Evolutionary conservation across 2,888 invertebrate species (phyloP), one percentile per base, ranked within the genome.

Genomic region (Platycheirus albimanus): DNA sequence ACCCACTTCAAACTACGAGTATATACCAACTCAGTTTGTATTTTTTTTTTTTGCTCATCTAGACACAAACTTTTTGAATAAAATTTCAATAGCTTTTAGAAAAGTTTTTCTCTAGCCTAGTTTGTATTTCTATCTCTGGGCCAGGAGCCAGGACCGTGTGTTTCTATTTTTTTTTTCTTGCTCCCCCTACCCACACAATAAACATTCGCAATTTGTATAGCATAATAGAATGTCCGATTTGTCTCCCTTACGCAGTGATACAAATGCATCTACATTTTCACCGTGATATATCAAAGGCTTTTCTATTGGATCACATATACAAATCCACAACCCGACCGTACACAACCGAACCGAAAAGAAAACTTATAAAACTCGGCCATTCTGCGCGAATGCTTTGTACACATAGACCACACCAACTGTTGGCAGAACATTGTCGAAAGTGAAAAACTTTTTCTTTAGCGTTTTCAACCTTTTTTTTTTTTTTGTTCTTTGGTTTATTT

Each of bases 291-390:
- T 61, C 45, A 61, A 61, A 36, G 30, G 17, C 67, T 33, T 63
- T 38, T 6, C 17, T 15, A 41, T 64, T 11, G 38, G 28, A 54
- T 70, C 58, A 30, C 58, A 56, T 45, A 58, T 58, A 75, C 63
- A 54, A 80, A 52, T 61, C 66, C 66, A 77, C 71, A 81, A 71
- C n/a, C n/a, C n/a, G n/a, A n/a, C n/a, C n/a, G n/a, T n/a, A n/a
- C n/a, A n/a, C n/a, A n/a, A n/a, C 64, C 66, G 52, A 19, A 77
- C 76, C 77, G 41, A 66, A 77, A 77, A 58, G 66, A 61, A 77
- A 81, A 77, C 70, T 78, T 78, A 30, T 47, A 41, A 58, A 77
- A 76, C 71, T 81, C 71, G 81, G 66, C 66, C 77, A 67, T 77
- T 77, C 77, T 77, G 77, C 61, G 77, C 77, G 58, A 71, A 67